phyloP scores from a whole-genome alignment of 2,888 invertebrate species.

The Notodonta dromedarius region DNA sequence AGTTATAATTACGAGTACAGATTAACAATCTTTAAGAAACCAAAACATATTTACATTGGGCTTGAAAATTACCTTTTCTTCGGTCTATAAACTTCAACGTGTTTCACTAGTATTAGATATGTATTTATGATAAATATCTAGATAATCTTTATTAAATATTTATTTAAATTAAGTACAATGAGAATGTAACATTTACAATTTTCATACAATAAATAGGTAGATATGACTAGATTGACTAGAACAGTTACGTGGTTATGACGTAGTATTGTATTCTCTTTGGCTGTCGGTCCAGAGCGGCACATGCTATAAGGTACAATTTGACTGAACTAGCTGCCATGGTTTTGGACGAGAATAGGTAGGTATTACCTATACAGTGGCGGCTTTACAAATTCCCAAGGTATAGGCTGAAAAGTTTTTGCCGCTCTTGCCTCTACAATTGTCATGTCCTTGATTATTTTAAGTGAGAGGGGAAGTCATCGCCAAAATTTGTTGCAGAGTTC shows the following conservation, averaged over 20 bases:
- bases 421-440: too few relatives aligned
- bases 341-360: too few relatives aligned
- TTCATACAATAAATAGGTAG: constrained; percentile 32
- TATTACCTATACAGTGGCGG: too few relatives aligned
- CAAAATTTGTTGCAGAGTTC: too few relatives aligned
- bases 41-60: constrained; percentile 43
- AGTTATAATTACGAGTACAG: neutral
- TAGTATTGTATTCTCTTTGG: too few relatives aligned
- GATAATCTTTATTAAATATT: constrained; percentile 6
- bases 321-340: too few relatives aligned
- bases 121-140: constrained; percentile 5
- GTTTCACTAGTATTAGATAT: constrained; percentile 2
- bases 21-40: constrained; percentile 30
- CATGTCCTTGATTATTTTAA: too few relatives aligned
- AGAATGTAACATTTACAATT: constrained; percentile 43
- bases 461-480: too few relatives aligned
- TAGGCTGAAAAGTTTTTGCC: too few relatives aligned
- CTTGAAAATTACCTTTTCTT: neutral
- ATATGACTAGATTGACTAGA: constrained; percentile 37
- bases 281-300: too few relatives aligned
- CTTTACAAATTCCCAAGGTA: too few relatives aligned
- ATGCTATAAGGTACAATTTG: too few relatives aligned
- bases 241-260: neutral
- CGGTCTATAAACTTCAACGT: neutral
- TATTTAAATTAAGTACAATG: constrained; percentile 4